Evolutionary conservation across 1,140 invertebrate species (phyloP), one percentile per base, ranked within the genome.

Genomic region (Bombyx mandarina): DNA sequence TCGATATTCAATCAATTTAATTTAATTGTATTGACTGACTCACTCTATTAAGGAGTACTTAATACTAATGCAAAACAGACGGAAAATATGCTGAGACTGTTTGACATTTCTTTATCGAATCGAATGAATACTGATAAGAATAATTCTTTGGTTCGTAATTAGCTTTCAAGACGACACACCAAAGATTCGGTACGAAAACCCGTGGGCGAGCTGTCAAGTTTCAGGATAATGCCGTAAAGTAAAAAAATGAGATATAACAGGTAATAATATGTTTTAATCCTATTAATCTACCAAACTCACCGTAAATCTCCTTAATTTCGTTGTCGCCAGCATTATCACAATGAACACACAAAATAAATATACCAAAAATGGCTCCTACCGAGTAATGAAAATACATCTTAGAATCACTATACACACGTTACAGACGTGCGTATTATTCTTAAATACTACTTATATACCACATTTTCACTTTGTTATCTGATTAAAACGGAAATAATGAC

Each of bases 301-400:
- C 82, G 67, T 81, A 79, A 78, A 82, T 85, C 74, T 78, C 67
- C 69, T 73, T 74, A 62, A 75, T 77, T 85, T 85, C 83, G 80
- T 85, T 85, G 80, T 83, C 79, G 74, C 69, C 79, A 67, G 70
- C 73, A 82, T 82, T 84, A 82, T 85, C 84, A 87, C 84, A 85
- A 85, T 85, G 77, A 79, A 84, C 82, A 79, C 80, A 80, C 77
- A 85, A 87, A 85, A 87, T 87, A 87, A 85, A 87, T 87, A 85
- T 73, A 79, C 77, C 77, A 83, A 86, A 86, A 86, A 86, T 86
- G 83, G 83, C 83, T 87, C 78, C 83, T 83, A 86, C 64, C 65
- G 76, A 77, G 73, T 73, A 82, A 62, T 69, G 73, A 79, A 81
- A 73, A 83, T 83, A 80, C 83, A 86, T 86, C 75, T 82, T 86